Percentiles rank a stretch among this genome's conserved stretches.
Evolutionary conservation across 2,888 invertebrate genomes (phyloP).

Genomic region (Meteorus colon): DNA sequence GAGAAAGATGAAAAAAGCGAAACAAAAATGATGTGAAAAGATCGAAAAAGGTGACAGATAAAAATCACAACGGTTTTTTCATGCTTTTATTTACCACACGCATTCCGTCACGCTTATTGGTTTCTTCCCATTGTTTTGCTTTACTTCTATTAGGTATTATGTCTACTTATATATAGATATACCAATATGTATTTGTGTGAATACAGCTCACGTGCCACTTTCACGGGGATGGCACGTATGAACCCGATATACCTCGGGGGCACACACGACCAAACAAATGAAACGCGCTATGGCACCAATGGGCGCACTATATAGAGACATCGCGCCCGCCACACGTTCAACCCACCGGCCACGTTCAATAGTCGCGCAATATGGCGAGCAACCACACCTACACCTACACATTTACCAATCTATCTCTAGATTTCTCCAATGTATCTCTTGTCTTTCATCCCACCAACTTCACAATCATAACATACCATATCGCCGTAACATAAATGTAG

Average conservation of each 20-base stretch:
- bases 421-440: slow-evolving; percentile 15
- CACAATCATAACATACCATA: background rate
- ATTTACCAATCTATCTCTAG: slow-evolving; percentile 23
- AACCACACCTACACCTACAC: slow-evolving; percentile 41
- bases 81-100: background rate
- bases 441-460: slow-evolving; percentile 5
- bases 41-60: background rate
- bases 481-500: background rate
- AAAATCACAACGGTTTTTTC: background rate
- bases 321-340: slow-evolving; percentile 31
- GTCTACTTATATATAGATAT: background rate
- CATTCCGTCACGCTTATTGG: slow-evolving; percentile 24
- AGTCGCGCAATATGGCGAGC: slow-evolving; percentile 52
- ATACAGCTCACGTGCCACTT: slow-evolving; percentile 31
- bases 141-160: slow-evolving; percentile 19
- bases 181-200: background rate
- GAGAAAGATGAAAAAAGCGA: no score
- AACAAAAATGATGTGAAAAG: no score
- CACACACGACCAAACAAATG: slow-evolving; percentile 39
- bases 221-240: slow-evolving; percentile 38
- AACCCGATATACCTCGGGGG: slow-evolving; percentile 36
- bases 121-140: slow-evolving; percentile 12
- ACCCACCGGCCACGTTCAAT: slow-evolving; percentile 48
- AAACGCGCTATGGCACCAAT: slow-evolving; percentile 40
- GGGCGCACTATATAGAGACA: slow-evolving; percentile 17